phyloP scores from a whole-genome alignment of 2,113 vertebrate species.

The Anguilla rostrata region DNA sequence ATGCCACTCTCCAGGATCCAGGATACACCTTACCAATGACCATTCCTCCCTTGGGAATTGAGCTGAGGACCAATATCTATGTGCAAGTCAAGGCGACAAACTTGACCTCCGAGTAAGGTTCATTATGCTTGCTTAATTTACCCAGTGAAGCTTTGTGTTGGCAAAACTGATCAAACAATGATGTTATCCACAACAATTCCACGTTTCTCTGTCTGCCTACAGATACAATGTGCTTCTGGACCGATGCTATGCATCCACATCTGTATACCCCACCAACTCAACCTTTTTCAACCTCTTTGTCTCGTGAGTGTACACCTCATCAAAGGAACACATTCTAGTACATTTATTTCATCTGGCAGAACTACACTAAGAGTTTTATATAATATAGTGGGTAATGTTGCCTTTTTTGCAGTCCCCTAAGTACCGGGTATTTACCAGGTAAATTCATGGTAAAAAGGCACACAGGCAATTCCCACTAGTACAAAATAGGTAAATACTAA shows the following conservation, averaged over 20 bases:
- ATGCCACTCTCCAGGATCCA: conserved; percentile 47
- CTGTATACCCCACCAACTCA: conserved; percentile 54
- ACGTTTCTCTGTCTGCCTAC: conserved; percentile 33
- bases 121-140: background rate
- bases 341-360: background rate
- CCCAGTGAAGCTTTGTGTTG: background rate
- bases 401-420: no score
- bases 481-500: no score
- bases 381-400: no score
- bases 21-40: conserved; percentile 46
- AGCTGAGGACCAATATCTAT: conserved; percentile 62
- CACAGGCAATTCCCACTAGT: no score
- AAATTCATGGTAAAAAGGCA: no score
- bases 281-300: conserved; percentile 70
- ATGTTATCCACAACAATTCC: background rate
- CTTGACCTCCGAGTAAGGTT: conserved; percentile 66
- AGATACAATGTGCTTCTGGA: conserved; percentile 68
- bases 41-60: conserved; percentile 57
- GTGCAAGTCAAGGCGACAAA: conserved; percentile 71
- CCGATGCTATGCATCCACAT: conserved; percentile 62
- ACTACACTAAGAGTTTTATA: no score
- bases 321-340: background rate
- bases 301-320: conserved; percentile 51
- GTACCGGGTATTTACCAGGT: no score
- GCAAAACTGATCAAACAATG: background rate